These are phyloP conservation scores for Gallinago undulata DNA, from an alignment of 2,113 vertebrate species.

Conservation along the genomic window DNA sequence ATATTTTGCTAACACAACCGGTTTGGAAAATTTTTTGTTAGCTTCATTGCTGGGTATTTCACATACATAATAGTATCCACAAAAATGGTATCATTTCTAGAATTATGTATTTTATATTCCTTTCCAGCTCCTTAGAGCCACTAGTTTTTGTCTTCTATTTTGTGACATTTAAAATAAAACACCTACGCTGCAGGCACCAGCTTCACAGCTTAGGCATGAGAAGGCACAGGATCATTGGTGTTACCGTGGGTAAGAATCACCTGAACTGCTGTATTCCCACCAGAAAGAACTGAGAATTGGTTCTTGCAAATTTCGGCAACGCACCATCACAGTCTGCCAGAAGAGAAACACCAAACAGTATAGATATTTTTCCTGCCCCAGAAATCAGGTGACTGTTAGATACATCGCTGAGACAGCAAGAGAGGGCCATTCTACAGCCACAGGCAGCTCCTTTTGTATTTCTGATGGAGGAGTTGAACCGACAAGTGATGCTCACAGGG, in stretches of 20 bases:
- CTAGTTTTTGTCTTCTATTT: not conserved
- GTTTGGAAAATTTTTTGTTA: not conserved
- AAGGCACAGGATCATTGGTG: not conserved
- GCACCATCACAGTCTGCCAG: not conserved
- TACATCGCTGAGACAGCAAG: not conserved
- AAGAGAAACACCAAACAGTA: not conserved
- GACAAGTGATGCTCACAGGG: conserved; percentile 3
- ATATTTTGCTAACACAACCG: not conserved
- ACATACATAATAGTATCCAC: not conserved
- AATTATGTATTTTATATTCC: not conserved
- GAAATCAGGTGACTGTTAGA: not conserved
- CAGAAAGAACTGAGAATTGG: not conserved
- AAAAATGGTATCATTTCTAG: accelerated
- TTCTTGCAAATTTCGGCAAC: not conserved
- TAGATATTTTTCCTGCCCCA: not conserved
- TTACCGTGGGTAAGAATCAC: not conserved
- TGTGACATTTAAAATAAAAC: not conserved
- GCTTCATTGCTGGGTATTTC: not conserved
- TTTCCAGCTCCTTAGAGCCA: not conserved
- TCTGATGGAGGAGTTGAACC: conserved; percentile 77
- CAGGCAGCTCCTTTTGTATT: not conserved
- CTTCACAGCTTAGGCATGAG: not conserved
- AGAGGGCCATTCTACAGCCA: not conserved
- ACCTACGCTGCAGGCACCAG: not conserved
- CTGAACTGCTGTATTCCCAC: not conserved